A percentile compares a stretch with the other conserved stretches of the same genome.
These are phyloP conservation scores for Sinocyclocheilus anophthalmus DNA, from an alignment of 2,113 vertebrate genomes.

Conservation along the genomic window DNA sequence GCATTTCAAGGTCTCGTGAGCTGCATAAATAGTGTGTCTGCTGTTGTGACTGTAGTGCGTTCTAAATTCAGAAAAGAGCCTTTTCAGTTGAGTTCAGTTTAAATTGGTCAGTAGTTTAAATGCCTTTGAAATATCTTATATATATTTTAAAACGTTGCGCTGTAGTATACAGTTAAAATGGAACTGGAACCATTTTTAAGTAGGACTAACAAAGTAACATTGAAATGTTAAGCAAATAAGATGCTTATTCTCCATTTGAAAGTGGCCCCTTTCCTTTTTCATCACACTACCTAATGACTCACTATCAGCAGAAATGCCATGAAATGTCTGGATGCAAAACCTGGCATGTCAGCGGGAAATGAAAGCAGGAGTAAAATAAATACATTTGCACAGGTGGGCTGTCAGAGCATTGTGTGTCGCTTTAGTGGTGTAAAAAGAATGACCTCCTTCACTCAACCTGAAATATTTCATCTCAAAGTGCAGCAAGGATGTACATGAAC, in stretches of 20 bases:
- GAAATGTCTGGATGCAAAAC: constrained; percentile 10
- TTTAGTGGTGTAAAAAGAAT: constrained; percentile 20
- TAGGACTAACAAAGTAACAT: not conserved
- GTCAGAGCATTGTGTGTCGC: constrained; percentile 5
- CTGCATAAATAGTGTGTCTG: not conserved
- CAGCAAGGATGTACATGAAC: constrained; percentile 12
- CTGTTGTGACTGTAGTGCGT: not conserved
- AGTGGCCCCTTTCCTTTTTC: not conserved
- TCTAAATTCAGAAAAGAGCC: not conserved
- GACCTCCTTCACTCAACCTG: constrained; percentile 10
- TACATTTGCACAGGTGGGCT: constrained; percentile 10
- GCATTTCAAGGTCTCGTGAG: not conserved
- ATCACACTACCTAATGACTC: constrained; percentile 13
- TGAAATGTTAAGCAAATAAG: constrained; percentile 14
- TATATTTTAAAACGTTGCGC: not conserved
- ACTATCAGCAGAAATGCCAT: constrained; percentile 2
- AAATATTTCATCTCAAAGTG: constrained; percentile 5
- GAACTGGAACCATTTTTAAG: not conserved
- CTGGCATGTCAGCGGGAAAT: constrained; percentile 15
- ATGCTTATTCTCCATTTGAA: constrained; percentile 28
- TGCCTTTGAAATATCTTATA: not conserved
- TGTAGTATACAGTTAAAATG: not conserved
- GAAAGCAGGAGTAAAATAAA: constrained; percentile 34
- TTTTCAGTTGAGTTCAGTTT: not conserved
- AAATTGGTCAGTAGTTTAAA: not conserved